Base-by-base conservation (phyloP, 2,888 invertebrate species). In the Automeris io region DNA sequence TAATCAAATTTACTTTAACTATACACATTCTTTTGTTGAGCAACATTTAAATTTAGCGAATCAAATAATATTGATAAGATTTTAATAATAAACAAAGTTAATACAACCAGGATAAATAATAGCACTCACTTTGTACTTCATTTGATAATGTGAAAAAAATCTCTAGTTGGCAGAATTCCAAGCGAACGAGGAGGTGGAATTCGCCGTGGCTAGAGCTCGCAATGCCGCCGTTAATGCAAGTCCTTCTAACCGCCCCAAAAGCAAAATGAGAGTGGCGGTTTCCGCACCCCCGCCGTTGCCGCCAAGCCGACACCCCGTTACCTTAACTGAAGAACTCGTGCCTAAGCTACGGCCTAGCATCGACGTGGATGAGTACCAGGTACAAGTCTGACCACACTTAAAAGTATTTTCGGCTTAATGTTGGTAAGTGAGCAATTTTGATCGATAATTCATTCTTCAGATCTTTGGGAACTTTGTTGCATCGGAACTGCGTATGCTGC, bases 381-480 rank as follows among this genome's bases (percentile, higher is more conserved):
- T 82, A 37, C 47, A 8, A 5, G 19, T 6, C 19, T 19, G 19
- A 19, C 3, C 19, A 19, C 19, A 19, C 19, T 6, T 19, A 19
- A 5, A 5, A 5, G 19, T 19, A 19, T 19, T 19, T 19, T n/a
- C n/a, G 19, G 19, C 19, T 3, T 11, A n/a, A 7, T 13, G 9
- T 12, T 16, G 18, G 33, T 33, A 2, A 8, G 5, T n/a, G 18
- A 33, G 18, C 9, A 18, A 7, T 18, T 13, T 12, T 2, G 11
- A 26, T 6, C 2, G 11, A 5, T 23, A n/a, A 23, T 23, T 26
- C n/a, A n/a, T 21, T 12, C 21, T 23, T 34, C 23, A 85, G 85
- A 79, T 85, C 44, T 85, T 85, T 37, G 85, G 85, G 0, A 81
- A 85, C 55, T 85, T 85, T 55, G 85, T 85, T n/a, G 85, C 85